A percentile compares a stretch with the other conserved stretches of the same genome.
Conservation (phyloP, 2,113 vertebrate genomes). For the Pachycephala philippinensis region DNA sequence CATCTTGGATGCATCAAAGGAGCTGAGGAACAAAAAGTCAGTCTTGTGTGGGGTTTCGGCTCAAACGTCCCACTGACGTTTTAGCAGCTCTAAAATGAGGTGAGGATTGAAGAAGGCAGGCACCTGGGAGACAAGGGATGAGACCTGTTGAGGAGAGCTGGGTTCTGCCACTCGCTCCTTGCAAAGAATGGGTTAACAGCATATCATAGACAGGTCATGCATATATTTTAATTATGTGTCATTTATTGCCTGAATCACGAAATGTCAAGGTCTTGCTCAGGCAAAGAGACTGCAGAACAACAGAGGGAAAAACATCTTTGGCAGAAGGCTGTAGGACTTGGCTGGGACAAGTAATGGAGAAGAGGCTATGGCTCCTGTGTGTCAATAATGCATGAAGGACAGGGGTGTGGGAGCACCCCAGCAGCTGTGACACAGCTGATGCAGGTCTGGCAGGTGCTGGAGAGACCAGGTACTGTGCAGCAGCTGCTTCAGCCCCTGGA, state of each 20-base stretch:
- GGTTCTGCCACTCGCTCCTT: rapidly evolving
- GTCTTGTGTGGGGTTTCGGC: neutral
- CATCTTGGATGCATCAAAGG: neutral
- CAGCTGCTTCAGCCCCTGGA: neutral
- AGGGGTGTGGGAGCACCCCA: neutral
- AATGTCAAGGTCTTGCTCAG: neutral
- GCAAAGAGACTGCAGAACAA: neutral
- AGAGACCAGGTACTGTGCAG: neutral
- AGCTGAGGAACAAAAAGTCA: neutral
- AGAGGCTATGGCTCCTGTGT: neutral
- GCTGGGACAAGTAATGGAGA: neutral
- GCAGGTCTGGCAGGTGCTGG: neutral
- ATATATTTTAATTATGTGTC: neutral
- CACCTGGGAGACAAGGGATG: neutral
- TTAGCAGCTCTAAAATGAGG: neutral
- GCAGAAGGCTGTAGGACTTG: neutral
- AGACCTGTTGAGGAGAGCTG: neutral
- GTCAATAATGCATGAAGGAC: rapidly evolving
- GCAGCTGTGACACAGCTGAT: neutral
- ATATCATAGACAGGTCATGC: neutral
- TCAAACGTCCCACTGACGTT: neutral
- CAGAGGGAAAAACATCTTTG: neutral
- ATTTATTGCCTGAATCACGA: neutral
- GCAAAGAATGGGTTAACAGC: neutral
- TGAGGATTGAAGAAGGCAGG: neutral